These are phyloP conservation scores for Trileptium ribeirensis DNA, from an alignment of 2,888 invertebrate species.

Conservation along the genomic window DNA sequence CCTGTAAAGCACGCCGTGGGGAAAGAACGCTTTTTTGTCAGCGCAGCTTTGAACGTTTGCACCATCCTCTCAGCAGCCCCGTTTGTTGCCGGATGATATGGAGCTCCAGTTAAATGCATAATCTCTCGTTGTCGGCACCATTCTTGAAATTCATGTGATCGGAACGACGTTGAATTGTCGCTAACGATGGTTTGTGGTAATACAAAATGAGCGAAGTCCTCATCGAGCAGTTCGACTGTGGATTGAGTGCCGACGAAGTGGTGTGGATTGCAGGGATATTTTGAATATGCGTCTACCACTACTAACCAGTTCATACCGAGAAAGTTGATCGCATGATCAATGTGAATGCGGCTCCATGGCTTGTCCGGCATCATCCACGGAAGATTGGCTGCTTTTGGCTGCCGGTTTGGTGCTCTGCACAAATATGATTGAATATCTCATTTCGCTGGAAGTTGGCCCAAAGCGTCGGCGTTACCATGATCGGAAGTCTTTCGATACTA, in stretches of 20 bases:
- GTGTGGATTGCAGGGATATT: conserved; percentile 4
- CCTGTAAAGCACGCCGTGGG: conserved; percentile 22
- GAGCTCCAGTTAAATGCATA: conserved; percentile 29
- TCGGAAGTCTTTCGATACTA: conserved; percentile 17
- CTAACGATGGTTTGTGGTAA: conserved; percentile 35
- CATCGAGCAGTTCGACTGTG: conserved; percentile 32
- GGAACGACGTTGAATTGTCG: conserved; percentile 38
- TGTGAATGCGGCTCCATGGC: conserved; percentile 41
- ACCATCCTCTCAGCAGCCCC: conserved; percentile 25
- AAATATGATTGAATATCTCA: conserved; percentile 17
- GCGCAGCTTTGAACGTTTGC: conserved; percentile 35
- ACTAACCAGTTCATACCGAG: conserved; percentile 21
- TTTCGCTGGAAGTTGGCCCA: conserved; percentile 27
- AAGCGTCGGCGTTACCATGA: conserved; percentile 33
- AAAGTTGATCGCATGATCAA: conserved; percentile 41
- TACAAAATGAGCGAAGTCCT: conserved; percentile 34
- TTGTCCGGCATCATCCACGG: conserved; percentile 40
- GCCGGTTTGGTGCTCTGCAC: conserved; percentile 12
- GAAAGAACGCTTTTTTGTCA: conserved; percentile 21
- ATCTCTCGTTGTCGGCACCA: conserved; percentile 1
- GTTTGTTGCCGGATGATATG: conserved; percentile 37
- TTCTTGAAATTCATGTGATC: not conserved
- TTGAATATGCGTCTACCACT: not conserved
- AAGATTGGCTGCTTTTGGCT: conserved; percentile 33
- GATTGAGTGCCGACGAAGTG: conserved; percentile 4